Conservation (phyloP, 2,797 vertebrate genomes). For the Pelobates cultripes region DNA sequence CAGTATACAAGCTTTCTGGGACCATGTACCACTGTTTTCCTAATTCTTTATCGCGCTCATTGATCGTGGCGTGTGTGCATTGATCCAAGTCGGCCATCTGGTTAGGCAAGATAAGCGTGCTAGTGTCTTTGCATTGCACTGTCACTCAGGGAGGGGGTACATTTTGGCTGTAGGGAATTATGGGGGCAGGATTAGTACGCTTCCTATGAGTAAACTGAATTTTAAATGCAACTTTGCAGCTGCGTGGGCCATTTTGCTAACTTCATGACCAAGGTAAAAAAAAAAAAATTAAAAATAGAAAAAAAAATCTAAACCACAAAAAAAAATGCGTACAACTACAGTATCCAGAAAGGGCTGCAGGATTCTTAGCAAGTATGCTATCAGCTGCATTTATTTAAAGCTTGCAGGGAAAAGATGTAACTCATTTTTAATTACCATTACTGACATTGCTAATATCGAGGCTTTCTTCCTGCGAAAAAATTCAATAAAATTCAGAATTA, state of each 20-base stretch:
- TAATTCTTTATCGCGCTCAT: conserved; percentile 99
- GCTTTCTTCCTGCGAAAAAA: conserved; percentile 54
- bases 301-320: no score
- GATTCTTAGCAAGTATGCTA: background rate
- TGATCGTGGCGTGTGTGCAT: conserved; percentile 99
- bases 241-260: conserved; percentile 77
- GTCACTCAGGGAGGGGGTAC: conserved; percentile 98
- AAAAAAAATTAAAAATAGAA: background rate
- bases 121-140: conserved; percentile 99
- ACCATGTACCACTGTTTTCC: conserved; percentile 94
- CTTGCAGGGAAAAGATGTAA: background rate
- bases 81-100: conserved; percentile 99
- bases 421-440: background rate
- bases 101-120: conserved; percentile 99
- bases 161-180: conserved; percentile 99
- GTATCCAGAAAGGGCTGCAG: background rate
- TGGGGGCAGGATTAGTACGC: conserved; percentile 99
- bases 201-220: conserved; percentile 99
- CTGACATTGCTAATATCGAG: conserved; percentile 22
- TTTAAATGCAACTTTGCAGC: conserved; percentile 91
- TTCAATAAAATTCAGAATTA: background rate
- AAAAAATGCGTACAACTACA: conserved; percentile 22
- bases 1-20: conserved; percentile 87
- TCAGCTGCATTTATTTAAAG: background rate
- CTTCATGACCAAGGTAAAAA: conserved; percentile 69